These are phyloP conservation scores for Notodonta dromedarius DNA, from an alignment of 2,888 invertebrate species.

Conservation along the genomic window DNA sequence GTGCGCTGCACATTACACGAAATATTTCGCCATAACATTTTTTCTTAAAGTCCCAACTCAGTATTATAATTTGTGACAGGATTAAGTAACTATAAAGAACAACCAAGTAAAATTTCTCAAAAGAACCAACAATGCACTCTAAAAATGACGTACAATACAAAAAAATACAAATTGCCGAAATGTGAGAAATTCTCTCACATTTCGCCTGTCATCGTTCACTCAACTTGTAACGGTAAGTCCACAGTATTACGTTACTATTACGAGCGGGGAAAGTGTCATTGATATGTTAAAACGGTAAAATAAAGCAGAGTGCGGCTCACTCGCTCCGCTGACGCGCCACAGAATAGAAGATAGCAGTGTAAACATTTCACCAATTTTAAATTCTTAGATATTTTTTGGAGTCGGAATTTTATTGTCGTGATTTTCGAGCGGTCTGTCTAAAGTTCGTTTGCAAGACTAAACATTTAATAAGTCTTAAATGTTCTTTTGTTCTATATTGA, in stretches of 20 bases:
- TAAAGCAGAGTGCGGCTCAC: constrained; percentile 37
- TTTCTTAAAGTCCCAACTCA: background rate
- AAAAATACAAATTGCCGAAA: background rate
- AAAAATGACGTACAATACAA: background rate
- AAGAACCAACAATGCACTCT: background rate
- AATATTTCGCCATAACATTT: too few species aligned
- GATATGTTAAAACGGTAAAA: constrained; percentile 68
- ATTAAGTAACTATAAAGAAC: background rate
- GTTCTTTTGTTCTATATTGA: constrained; percentile 1
- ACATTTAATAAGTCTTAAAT: background rate
- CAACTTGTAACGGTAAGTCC: constrained; percentile 12
- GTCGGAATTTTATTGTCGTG: too few species aligned
- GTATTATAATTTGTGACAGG: background rate
- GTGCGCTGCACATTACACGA: too few species aligned
- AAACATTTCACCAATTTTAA: background rate
- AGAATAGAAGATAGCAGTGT: constrained; percentile 12
- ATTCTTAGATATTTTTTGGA: too few species aligned
- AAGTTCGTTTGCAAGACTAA: too few species aligned
- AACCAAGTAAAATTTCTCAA: background rate
- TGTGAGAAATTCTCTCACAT: constrained; percentile 2
- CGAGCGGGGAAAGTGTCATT: constrained; percentile 74
- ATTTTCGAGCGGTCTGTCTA: too few species aligned
- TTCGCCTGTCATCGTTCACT: constrained; percentile 6
- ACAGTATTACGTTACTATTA: constrained; percentile 51
- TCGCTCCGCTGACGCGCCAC: constrained; percentile 19